Evolutionary conservation across 2,888 invertebrate species (phyloP), one percentile per base, ranked within the genome.

Genomic region (Siphlonurus alternatus): DNA sequence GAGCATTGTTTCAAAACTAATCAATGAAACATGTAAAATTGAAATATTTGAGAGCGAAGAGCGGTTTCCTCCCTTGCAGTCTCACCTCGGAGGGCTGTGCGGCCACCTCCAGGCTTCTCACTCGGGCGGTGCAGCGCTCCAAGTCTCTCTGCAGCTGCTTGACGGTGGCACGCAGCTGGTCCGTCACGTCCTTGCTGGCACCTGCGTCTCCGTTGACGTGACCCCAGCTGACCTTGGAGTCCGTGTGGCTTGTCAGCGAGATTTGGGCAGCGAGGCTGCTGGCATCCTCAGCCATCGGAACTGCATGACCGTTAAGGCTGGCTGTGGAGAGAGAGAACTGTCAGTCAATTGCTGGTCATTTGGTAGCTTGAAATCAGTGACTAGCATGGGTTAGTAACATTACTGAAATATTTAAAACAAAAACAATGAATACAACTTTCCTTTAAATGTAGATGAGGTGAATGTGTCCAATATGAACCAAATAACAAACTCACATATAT

Each of bases 61-160:
- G n/a, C n/a, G n/a, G n/a, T n/a, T n/a, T n/a, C n/a, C n/a, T n/a
- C n/a, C n/a, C n/a, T n/a, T n/a, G n/a, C n/a, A n/a, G 67, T 60
- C 66, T 68, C 25, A 61, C 67, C 63, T 67, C 64, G 61, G 69
- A 70, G 23, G 71, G 70, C 74, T 74, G 64, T 62, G 69, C 65
- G 70, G 68, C n/a, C 73, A 67, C 75, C 70, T 80, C 79, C 66
- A 80, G 71, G 61, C 73, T 71, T 61, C 73, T 74, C 18, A 80
- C 75, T 70, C 76, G 75, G 10, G 72, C 73, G 5, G 75, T 74
- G 70, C 80, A 73, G 66, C 75, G 74, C 59, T 80, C 79, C 59
- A 81, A 70, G 68, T 80, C 80, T 61, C 71, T 71, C 68, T 78
- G 77, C 61, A 81, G 71, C 71, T 75, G 76, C 66, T 78, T 77